A percentile compares a stretch with the other conserved stretches of the same genome.
Conservation (phyloP, 2,797 vertebrate species). For the Pygocentrus nattereri region DNA sequence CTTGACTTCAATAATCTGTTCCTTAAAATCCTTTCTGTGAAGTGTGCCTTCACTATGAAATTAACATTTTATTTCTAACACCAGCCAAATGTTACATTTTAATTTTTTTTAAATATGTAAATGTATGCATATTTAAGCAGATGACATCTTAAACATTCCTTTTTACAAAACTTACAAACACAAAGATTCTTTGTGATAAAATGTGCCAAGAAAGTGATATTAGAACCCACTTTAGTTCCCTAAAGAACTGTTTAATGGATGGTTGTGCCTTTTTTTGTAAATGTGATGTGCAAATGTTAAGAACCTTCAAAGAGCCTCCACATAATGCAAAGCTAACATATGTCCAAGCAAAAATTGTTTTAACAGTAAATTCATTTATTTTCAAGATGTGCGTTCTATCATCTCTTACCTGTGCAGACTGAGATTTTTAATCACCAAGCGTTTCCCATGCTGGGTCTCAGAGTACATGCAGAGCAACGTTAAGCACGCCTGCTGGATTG, state of each 20-base stretch:
- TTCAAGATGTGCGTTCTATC: neutral
- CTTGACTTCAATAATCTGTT: too few relatives aligned
- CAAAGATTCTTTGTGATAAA: too few relatives aligned
- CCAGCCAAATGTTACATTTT: too few relatives aligned
- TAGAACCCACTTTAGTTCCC: too few relatives aligned
- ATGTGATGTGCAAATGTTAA: neutral
- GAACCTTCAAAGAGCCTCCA: neutral
- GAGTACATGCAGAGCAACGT: slow-evolving; percentile 77
- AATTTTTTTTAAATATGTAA: too few relatives aligned
- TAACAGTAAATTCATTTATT: neutral
- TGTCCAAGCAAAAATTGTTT: neutral
- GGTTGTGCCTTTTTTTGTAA: neutral
- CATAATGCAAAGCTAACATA: neutral
- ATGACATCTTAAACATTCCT: too few relatives aligned
- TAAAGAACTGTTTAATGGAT: neutral
- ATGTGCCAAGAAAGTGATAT: too few relatives aligned
- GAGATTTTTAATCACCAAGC: slow-evolving; percentile 77
- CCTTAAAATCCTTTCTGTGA: too few relatives aligned
- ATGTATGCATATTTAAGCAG: too few relatives aligned
- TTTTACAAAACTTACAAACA: too few relatives aligned
- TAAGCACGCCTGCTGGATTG: slow-evolving; percentile 77
- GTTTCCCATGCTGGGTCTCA: slow-evolving; percentile 72
- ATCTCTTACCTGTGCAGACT: slow-evolving; percentile 80
- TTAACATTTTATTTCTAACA: too few relatives aligned
- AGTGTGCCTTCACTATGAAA: too few relatives aligned